Base-by-base conservation (phyloP, 2,888 invertebrate species). In the Carpatolechia fugitivella region DNA sequence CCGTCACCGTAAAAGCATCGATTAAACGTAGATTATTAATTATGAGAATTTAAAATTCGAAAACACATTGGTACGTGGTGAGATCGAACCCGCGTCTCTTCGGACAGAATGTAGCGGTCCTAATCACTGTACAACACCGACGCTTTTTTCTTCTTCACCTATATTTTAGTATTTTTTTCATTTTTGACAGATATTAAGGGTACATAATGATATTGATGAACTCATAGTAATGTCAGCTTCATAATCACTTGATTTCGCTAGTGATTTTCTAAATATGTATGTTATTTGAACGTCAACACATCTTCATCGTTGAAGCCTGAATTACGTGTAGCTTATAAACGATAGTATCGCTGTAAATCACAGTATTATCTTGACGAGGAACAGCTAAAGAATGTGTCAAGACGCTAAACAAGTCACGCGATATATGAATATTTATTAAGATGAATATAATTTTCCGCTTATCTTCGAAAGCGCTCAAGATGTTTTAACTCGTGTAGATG, bases 401-500 rank as follows among this genome's bases (percentile, higher is more conserved):
- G 50, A 16, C 35, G 35, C 5, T 7, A n/a, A 50, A 14, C 29
- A 29, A 33, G 31, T 29, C 50, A 50, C 50, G 50, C 50, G 18
- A 50, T 24, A 50, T 24, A 38, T 50, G 50, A 36, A 50, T 50
- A 50, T 36, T 50, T 38, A 50, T 50, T 24, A 20, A 31, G 49
- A 36, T 20, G 35, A 50, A 50, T 36, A 50, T 30, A 20, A 41
- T 52, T 52, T 31, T 48, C 40, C 33, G 48, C 52, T 48, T 13
- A 50, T 49, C 38, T 50, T 50, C 31, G 38, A 50, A 50, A 50
- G 50, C 50, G 40, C 16, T 38, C 33, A 20, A 20, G 35, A 33
- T 44, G 44, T 14, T 44, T 8, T n/a, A 40, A 52, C 53, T 53
- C 11, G 30, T 8, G 13, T 38, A 44, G 14, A 30, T 38, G 63